These are phyloP conservation scores for Macrotrachela quadricornifera DNA, from an alignment of 1,140 invertebrate genomes.

Conservation along the genomic window DNA sequence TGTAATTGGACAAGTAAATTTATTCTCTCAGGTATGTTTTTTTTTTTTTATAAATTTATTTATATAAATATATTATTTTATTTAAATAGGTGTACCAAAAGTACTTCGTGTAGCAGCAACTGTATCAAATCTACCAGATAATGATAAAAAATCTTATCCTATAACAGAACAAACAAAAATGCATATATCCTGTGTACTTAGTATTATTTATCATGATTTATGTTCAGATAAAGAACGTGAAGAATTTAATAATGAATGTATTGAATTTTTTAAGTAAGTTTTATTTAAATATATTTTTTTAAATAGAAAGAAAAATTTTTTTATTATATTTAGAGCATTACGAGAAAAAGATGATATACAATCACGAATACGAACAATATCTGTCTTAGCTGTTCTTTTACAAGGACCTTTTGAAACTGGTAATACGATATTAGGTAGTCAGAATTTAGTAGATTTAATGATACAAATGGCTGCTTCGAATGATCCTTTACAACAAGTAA, in stretches of 20 bases:
- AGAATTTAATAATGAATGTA: slow-evolving; percentile 51
- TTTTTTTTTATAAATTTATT: too few species aligned
- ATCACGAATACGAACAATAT: too few species aligned
- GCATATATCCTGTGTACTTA: slow-evolving; percentile 61
- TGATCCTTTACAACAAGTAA: slow-evolving; percentile 53
- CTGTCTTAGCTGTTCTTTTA: background rate
- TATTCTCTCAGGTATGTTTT: background rate
- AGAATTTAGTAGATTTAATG: slow-evolving; percentile 87
- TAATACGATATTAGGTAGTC: slow-evolving; percentile 64
- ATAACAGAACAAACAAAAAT: slow-evolving; percentile 64
- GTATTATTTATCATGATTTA: slow-evolving; percentile 76
- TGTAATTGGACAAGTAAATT: slow-evolving; percentile 3
- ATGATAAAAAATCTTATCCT: slow-evolving; percentile 12
- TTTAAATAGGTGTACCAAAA: slow-evolving; percentile 23
- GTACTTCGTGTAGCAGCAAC: slow-evolving; percentile 29
- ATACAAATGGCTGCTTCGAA: slow-evolving; percentile 73
- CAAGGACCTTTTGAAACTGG: slow-evolving; percentile 73
- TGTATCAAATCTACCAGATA: slow-evolving; percentile 18
- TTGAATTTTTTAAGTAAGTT: slow-evolving; percentile 52
- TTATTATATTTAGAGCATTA: too few species aligned
- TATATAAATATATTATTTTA: too few species aligned
- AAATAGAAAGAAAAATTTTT: too few species aligned
- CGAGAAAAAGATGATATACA: too few species aligned
- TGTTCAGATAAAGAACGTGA: slow-evolving; percentile 62
- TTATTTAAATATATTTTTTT: background rate